Base-by-base conservation (phyloP, 2,888 invertebrate species). In the Nebria brevicollis region DNA sequence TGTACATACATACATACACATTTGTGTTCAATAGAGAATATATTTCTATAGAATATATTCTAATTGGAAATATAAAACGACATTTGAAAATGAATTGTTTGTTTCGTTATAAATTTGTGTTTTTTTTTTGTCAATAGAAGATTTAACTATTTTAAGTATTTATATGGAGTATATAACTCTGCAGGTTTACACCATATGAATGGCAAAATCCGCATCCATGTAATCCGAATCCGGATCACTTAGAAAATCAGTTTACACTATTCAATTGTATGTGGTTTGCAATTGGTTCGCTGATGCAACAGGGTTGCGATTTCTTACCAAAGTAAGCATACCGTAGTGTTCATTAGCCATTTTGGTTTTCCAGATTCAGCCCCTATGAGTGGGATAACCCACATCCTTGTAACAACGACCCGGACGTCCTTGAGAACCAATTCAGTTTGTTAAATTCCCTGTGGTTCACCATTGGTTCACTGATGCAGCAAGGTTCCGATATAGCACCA, bases 231-330 rank as follows among this genome's bases (percentile, higher is more conserved):
- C 93, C 94, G 86, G 94, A 95, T 85, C 93, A 94, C 84, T 91
- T 97, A 88, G 97, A 97, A 90, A 98, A 97, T 89, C 96, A 97
- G 89, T 98, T 98, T 91, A 97, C 95, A 82, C 90, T 95, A 88
- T 92, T 95, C 91, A 98, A 98, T 92, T 97, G 97, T 90, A 94
- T 98, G 92, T 99, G 98, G 98, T 98, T 98, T 91, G 97, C 97
- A 85, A 96, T 98, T 86, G 96, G 97, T 86, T 97, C 97, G 72
- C 92, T 98, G 86, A 96, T 98, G 95, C 97, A 97, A 89, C 97
- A 98, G 91, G 97, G 97, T 89, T 97, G 97, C 91, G 97, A 97
- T 90, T 96, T 97, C 90, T 92, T 97, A 86, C 97, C 97, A 90
- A 96, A 96, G 96, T 97, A 94, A 94, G 94, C 90, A 83, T 86